phyloP scores from a whole-genome alignment of 2,888 invertebrate genomes.

The Acleris cristana region DNA sequence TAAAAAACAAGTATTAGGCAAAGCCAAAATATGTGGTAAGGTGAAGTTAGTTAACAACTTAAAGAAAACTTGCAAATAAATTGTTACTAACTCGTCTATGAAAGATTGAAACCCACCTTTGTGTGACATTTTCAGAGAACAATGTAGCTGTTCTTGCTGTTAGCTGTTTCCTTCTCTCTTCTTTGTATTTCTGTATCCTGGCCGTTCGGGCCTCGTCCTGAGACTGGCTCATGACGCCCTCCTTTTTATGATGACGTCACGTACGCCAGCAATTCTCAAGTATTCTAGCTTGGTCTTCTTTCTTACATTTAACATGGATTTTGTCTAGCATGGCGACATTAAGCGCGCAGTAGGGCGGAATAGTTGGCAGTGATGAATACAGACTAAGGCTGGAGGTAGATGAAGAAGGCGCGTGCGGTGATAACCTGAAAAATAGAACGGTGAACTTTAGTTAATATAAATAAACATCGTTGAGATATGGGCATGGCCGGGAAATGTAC shows the following conservation, averaged over 20 bases:
- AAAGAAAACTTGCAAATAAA: neutral
- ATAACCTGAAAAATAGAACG: slow-evolving; percentile 60
- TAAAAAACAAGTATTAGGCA: slow-evolving; percentile 22
- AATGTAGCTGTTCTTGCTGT: slow-evolving; percentile 84
- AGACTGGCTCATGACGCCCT: slow-evolving; percentile 68
- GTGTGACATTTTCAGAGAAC: slow-evolving; percentile 86
- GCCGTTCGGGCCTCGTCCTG: slow-evolving; percentile 83
- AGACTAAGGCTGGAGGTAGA: slow-evolving; percentile 64
- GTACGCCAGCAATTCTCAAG: slow-evolving; percentile 60
- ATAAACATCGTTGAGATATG: slow-evolving; percentile 14
- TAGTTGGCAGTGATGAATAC: slow-evolving; percentile 77
- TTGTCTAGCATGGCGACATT: slow-evolving; percentile 79
- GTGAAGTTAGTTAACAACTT: neutral
- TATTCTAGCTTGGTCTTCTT: slow-evolving; percentile 54
- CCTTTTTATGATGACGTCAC: slow-evolving; percentile 61
- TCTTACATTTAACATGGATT: slow-evolving; percentile 59
- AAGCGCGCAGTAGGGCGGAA: slow-evolving; percentile 73
- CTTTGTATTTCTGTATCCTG: slow-evolving; percentile 88
- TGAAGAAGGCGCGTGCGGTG: slow-evolving; percentile 51
- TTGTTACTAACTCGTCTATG: neutral
- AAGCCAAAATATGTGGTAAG: neutral
- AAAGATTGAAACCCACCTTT: slow-evolving; percentile 56
- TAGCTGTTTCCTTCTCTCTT: slow-evolving; percentile 87
- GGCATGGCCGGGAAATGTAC: slow-evolving; percentile 11
- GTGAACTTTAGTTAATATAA: slow-evolving; percentile 19